Percentiles rank a stretch among this genome's conserved stretches.
These are phyloP conservation scores for Xylota sylvarum DNA, from an alignment of 2,888 invertebrate species.

Conservation along the genomic window DNA sequence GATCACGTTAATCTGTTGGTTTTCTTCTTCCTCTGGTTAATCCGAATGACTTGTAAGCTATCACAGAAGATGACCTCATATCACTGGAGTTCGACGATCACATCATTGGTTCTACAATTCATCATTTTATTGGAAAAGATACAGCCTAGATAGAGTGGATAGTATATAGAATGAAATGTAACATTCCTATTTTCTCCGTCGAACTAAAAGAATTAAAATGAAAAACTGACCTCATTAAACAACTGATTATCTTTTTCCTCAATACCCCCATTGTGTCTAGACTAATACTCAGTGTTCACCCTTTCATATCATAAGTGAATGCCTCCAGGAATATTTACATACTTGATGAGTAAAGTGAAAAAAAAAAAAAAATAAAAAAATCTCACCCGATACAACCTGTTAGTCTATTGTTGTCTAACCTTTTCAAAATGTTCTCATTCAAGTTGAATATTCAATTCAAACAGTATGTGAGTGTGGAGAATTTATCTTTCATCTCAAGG, in stretches of 20 bases:
- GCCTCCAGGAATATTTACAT: neutral
- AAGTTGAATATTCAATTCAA: neutral
- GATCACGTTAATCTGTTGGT: too few species aligned
- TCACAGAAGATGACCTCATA: too few species aligned
- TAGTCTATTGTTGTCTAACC: neutral
- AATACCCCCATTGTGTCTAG: neutral
- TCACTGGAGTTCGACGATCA: too few species aligned
- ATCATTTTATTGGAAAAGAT: too few species aligned
- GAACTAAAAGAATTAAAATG: neutral
- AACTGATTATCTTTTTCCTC: neutral
- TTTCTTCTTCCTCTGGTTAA: too few species aligned
- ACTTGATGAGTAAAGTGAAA: neutral
- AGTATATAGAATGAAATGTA: too few species aligned
- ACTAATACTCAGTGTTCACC: neutral
- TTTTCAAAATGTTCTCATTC: neutral
- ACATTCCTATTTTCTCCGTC: neutral
- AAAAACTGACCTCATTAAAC: neutral
- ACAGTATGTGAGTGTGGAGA: neutral
- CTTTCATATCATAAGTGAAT: too few species aligned
- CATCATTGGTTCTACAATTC: too few species aligned
- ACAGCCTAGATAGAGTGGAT: too few species aligned
- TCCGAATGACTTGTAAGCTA: too few species aligned
- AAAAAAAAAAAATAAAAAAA: neutral
- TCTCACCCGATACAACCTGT: neutral
- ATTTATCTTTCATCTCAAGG: neutral